A percentile compares a stretch with the other conserved stretches of the same genome.
Evolutionary conservation across 2,113 vertebrate genomes (phyloP).

Genomic region (Crypturellus undulatus): DNA sequence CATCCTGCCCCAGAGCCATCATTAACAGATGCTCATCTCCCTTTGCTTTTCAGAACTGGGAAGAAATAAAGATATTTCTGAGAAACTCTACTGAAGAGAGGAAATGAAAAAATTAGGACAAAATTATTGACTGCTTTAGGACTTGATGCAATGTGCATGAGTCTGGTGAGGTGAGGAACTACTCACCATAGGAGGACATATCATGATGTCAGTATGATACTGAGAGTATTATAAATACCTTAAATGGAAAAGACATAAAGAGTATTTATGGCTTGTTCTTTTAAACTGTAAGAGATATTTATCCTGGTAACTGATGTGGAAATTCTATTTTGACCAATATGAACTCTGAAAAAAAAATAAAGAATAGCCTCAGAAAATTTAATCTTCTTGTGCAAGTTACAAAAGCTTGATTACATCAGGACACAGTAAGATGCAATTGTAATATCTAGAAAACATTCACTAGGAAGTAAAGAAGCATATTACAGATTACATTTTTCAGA

Average conservation of each 20-base stretch:
- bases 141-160: no score
- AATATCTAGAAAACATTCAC: background rate
- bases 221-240: background rate
- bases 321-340: slow-evolving; percentile 1
- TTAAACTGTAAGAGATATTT: background rate
- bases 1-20: accelerated
- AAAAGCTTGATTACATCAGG: background rate
- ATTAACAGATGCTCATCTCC: accelerated
- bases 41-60: background rate
- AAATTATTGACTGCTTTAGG: background rate
- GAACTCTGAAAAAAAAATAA: slow-evolving; percentile 39
- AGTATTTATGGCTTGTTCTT: background rate
- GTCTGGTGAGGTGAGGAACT: background rate
- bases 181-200: background rate
- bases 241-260: background rate
- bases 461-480: background rate
- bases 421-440: background rate
- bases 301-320: background rate
- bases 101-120: background rate
- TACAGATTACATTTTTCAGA: background rate
- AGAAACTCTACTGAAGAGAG: background rate
- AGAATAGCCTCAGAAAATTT: background rate
- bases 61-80: background rate
- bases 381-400: background rate
- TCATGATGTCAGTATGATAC: background rate